A percentile compares a stretch with the other conserved stretches of the same genome.
These are phyloP conservation scores for Pseudopodoces humilis DNA, from an alignment of 2,113 vertebrate species.

Conservation along the genomic window DNA sequence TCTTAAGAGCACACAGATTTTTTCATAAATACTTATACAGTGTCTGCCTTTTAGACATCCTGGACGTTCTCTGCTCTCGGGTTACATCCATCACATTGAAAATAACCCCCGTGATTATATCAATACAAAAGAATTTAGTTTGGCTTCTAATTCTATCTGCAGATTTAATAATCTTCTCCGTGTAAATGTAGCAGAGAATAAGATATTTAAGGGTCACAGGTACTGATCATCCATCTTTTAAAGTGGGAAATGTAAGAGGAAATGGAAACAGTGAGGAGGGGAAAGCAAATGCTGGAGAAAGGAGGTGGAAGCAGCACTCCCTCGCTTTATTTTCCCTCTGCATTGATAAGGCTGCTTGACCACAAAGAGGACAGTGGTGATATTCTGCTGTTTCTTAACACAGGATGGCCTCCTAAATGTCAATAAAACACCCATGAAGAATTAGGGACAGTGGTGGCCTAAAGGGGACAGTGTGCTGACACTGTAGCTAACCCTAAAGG, in stretches of 20 bases:
- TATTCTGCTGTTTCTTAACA: neutral
- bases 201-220: conserved; percentile 4
- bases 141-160: conserved; percentile 64
- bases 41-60: conserved; percentile 69
- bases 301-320: neutral
- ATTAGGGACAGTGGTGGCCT: neutral
- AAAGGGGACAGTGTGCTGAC: neutral
- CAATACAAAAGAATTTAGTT: conserved; percentile 48
- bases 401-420: neutral
- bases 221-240: neutral
- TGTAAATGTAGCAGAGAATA: conserved; percentile 59
- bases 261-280: neutral
- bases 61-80: conserved; percentile 24
- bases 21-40: conserved; percentile 72
- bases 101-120: conserved; percentile 37
- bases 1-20: conserved; percentile 76
- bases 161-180: conserved; percentile 61
- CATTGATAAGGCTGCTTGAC: neutral
- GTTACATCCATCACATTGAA: conserved; percentile 34
- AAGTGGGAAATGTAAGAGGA: neutral
- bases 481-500: neutral
- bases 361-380: neutral
- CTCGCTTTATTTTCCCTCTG: neutral
- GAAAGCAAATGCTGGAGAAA: neutral
- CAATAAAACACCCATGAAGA: neutral